A percentile compares a stretch with the other conserved stretches of the same genome.
Conservation (phyloP, 2,888 invertebrate genomes). For the Mechanitis messenoides region DNA sequence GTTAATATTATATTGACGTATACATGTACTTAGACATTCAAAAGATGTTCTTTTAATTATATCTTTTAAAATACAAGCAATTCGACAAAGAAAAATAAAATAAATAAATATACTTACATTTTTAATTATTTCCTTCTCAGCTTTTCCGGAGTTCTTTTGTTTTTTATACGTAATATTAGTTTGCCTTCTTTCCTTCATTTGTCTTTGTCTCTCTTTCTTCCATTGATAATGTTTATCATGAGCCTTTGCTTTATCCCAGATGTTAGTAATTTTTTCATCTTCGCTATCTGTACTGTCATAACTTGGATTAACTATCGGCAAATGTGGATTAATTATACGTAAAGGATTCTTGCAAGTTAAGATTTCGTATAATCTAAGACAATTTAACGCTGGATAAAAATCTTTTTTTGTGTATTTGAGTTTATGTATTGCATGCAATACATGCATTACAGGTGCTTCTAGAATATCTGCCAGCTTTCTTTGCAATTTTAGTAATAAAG, state of each 20-base stretch:
- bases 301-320: constrained; percentile 42
- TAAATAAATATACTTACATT: constrained; percentile 59
- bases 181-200: constrained; percentile 57
- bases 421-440: constrained; percentile 82
- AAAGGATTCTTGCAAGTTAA: constrained; percentile 75
- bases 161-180: constrained; percentile 46
- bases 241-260: constrained; percentile 71
- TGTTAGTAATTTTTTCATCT: constrained; percentile 51
- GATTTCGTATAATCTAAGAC: constrained; percentile 75
- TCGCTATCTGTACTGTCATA: constrained; percentile 60
- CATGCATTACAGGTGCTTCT: constrained; percentile 83
- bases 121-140: constrained; percentile 71
- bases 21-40: no score
- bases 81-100: not conserved
- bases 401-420: constrained; percentile 77
- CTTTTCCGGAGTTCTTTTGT: constrained; percentile 48
- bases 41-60: no score
- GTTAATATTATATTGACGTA: no score
- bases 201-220: constrained; percentile 50
- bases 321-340: constrained; percentile 64
- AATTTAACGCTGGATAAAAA: constrained; percentile 81
- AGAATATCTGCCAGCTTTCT: constrained; percentile 80
- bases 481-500: constrained; percentile 79
- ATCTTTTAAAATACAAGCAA: not conserved
- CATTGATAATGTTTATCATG: constrained; percentile 70